Evolutionary conservation across 2,113 vertebrate species (phyloP), one percentile per base, ranked within the genome.

Genomic region (Entelurus aequoreus): DNA sequence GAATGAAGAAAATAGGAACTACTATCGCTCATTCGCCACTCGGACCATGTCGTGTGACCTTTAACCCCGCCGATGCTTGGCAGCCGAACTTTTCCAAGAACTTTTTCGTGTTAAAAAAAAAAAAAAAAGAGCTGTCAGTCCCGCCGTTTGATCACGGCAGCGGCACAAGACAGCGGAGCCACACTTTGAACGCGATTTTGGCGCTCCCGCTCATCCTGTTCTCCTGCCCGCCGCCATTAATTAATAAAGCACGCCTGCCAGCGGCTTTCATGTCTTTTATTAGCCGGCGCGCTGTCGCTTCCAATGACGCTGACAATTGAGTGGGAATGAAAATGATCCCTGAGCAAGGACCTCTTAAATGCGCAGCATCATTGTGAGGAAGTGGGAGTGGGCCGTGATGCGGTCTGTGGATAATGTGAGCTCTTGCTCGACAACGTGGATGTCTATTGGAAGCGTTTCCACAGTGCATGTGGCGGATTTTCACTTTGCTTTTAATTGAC

Each of bases 151-250:
- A 57, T 57, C 55, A 57, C 37, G 8, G 51, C 8, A 57, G 46
- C 72, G 69, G 73, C 58, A 74, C 79, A 77, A 79, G 66, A 78
- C 71, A 82, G 76, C 14, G 80, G 76, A 77, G 70, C 58, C 62
- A 53, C 47, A 52, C 57, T 68, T 74, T 81, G 63, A 79, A 69
- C 68, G 53, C 15, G 62, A 80, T 73, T 28, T 69, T 55, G 60
- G 42, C 51, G 74, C 71, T 61, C 51, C 60, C 5, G 19, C 71
- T 81, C 54, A 8, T 80, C 76, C 72, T 48, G 65, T 74, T 70
- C 66, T 62, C 62, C 35, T 19, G 61, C 70, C 65, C 53, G n/a
- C 72, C 58, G 69, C 77, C 62, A 79, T 82, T 82, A 76, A 83
- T 83, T 72, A 49, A 81, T 77, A 59, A 76, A 70, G 54, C 48